phyloP scores from a whole-genome alignment of 2,797 vertebrate genomes.

The Anableps anableps region DNA sequence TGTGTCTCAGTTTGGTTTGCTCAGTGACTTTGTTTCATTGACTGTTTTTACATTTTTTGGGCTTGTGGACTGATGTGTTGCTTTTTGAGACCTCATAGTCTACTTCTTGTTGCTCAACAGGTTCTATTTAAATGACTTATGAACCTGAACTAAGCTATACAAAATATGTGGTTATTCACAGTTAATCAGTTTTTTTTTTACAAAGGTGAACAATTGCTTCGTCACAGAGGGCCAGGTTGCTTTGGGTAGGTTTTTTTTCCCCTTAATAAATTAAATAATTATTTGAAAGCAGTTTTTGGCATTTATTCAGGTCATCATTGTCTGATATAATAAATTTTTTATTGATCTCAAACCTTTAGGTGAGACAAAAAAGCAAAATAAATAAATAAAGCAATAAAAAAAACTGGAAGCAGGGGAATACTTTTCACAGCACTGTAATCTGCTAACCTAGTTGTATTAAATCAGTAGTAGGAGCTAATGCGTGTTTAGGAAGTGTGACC shows the following conservation, averaged over 20 bases:
- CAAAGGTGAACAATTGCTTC: background rate
- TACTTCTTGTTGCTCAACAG: background rate
- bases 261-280: background rate
- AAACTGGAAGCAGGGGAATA: background rate
- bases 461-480: constrained; percentile 41
- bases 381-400: background rate
- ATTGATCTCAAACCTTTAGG: background rate
- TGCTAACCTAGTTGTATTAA: constrained; percentile 67
- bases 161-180: background rate
- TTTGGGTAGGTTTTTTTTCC: background rate
- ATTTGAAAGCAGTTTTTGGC: background rate
- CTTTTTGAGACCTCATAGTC: background rate
- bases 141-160: background rate
- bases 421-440: constrained; percentile 31
- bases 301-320: background rate
- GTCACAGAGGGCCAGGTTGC: background rate
- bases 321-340: background rate
- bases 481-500: constrained; percentile 11
- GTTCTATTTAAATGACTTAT: background rate
- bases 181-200: background rate
- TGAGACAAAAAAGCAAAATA: background rate
- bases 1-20: background rate
- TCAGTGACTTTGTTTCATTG: background rate
- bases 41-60: background rate
- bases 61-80: background rate